These are phyloP conservation scores for Antennarius striatus DNA, from an alignment of 2,113 vertebrate species.

Conservation along the genomic window DNA sequence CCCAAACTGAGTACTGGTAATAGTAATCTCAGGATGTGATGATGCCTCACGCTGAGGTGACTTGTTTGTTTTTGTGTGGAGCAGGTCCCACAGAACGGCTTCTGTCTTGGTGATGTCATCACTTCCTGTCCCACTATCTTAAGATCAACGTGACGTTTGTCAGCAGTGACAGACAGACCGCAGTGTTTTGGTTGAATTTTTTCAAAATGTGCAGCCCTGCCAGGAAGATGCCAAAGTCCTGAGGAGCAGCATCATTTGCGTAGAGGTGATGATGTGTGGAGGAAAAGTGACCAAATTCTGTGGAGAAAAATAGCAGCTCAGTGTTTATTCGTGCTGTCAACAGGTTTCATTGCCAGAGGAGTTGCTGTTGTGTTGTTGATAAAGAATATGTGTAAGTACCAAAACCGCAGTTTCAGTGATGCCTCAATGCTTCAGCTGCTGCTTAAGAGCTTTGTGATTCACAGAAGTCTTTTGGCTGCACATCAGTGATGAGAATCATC, in stretches of 20 bases:
- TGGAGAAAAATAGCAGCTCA: neutral
- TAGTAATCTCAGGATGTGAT: neutral
- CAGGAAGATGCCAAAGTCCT: neutral
- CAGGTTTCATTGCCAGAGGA: neutral
- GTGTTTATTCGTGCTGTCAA: neutral
- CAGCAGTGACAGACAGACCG: constrained; percentile 13
- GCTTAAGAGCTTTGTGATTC: too few species aligned
- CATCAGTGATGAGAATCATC: too few species aligned
- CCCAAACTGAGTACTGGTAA: neutral
- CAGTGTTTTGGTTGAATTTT: constrained; percentile 27
- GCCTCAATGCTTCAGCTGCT: too few species aligned
- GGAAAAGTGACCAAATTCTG: neutral
- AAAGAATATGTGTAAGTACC: neutral
- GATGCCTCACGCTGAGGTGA: neutral
- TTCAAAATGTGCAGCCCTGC: constrained; percentile 5
- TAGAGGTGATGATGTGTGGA: too few species aligned
- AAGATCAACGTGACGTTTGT: constrained; percentile 33
- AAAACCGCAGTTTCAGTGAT: too few species aligned
- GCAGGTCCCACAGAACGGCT: neutral
- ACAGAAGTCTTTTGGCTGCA: too few species aligned
- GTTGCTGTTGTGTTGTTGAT: neutral
- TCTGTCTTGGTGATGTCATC: constrained; percentile 40
- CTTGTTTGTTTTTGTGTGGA: constrained; percentile 42
- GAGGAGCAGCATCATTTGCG: neutral
- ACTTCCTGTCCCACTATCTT: constrained; percentile 48